A percentile compares a stretch with the other conserved stretches of the same genome.
These are phyloP conservation scores for Xestia ashworthii DNA, from an alignment of 2,888 invertebrate species.

Conservation along the genomic window DNA sequence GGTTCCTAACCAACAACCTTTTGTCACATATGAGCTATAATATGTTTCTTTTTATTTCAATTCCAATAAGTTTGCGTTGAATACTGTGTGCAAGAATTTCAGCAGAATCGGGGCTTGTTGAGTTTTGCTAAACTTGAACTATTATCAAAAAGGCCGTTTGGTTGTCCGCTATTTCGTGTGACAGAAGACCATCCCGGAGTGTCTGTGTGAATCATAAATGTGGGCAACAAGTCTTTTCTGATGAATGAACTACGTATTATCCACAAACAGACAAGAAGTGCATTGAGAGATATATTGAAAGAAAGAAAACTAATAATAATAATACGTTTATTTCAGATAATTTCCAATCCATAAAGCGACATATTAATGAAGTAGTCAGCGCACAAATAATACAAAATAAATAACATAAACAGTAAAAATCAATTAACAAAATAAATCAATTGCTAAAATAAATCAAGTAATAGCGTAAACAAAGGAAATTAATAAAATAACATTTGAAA, in stretches of 20 bases:
- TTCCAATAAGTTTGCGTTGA: background rate
- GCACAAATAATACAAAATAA: no score
- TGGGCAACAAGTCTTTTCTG: background rate
- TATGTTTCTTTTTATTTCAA: background rate
- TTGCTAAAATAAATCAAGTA: no score
- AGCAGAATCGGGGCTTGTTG: background rate
- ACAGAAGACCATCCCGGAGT: no score
- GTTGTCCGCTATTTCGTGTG: conserved; percentile 2
- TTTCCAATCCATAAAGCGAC: no score
- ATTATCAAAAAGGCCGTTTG: background rate
- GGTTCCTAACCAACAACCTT: background rate
- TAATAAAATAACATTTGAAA: no score
- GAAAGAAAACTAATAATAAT: no score
- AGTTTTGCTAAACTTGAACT: background rate
- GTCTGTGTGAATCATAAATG: conserved; percentile 26
- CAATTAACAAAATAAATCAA: no score
- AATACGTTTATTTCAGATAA: no score
- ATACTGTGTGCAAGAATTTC: background rate
- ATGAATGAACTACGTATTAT: background rate
- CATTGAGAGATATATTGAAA: background rate
- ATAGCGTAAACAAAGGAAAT: no score
- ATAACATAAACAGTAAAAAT: no score
- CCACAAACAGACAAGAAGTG: background rate
- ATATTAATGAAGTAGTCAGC: no score
- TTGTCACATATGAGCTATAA: background rate